Evolutionary conservation across 2,888 invertebrate genomes (phyloP).

Genomic region (Steinernema carpocapsae): DNA sequence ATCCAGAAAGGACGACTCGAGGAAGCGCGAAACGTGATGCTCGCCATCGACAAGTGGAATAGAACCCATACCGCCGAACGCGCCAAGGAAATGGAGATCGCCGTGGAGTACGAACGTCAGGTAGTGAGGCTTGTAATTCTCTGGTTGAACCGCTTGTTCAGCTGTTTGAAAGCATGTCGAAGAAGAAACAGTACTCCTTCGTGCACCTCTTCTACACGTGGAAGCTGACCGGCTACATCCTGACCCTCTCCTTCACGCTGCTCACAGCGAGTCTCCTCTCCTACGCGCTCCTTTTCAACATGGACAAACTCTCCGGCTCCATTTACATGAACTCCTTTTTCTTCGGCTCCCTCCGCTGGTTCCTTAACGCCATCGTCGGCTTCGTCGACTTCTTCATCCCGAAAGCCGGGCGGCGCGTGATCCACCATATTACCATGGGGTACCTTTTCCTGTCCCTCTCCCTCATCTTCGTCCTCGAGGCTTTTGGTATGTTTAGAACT

Average conservation of each 20-base stretch:
- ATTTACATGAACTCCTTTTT: conserved; percentile 23
- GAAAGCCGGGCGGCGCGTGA: conserved; percentile 15
- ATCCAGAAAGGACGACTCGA: conserved; percentile 48
- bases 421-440: conserved; percentile 1
- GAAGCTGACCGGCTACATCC: conserved; percentile 34
- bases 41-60: conserved; percentile 45
- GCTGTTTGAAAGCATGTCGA: background rate
- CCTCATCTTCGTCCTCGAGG: conserved; percentile 27
- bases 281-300: conserved; percentile 33
- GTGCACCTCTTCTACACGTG: conserved; percentile 30
- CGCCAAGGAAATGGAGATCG: conserved; percentile 39
- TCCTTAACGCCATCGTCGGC: conserved; percentile 36
- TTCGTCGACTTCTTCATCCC: conserved; percentile 27
- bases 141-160: background rate
- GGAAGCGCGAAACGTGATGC: conserved; percentile 39
- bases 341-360: conserved; percentile 34
- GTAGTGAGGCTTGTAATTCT: background rate
- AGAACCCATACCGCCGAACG: conserved; percentile 42
- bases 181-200: conserved; percentile 19
- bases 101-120: conserved; percentile 43
- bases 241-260: conserved; percentile 27
- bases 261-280: conserved; percentile 32
- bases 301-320: conserved; percentile 32
- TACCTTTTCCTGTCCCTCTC: conserved; percentile 11
- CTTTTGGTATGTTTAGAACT: background rate